Evolutionary conservation across 2,797 vertebrate genomes (phyloP).

Genomic region (Eulemur coronatus): DNA sequence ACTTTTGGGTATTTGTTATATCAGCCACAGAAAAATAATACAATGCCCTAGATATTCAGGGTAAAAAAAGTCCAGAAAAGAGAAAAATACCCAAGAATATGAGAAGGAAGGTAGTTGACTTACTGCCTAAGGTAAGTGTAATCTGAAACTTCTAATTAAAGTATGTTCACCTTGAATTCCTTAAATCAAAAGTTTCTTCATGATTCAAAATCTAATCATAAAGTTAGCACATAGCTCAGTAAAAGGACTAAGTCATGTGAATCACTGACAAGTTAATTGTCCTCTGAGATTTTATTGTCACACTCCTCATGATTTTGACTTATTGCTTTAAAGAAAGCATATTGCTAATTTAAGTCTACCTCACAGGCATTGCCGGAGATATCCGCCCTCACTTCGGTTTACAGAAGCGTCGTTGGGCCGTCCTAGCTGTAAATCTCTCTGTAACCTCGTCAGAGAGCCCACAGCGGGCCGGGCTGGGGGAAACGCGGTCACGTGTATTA

Average conservation of each 20-base stretch:
- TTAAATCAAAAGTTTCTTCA: slow-evolving; percentile 60
- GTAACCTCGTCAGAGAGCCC: not conserved
- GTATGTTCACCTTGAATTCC: not conserved
- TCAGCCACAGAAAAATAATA: not conserved
- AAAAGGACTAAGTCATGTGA: slow-evolving; percentile 75
- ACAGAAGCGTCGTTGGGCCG: not conserved
- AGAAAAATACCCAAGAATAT: not conserved
- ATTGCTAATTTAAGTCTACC: slow-evolving; percentile 43
- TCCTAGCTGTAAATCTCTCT: not conserved
- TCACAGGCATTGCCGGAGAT: slow-evolving; percentile 61
- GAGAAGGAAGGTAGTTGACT: not conserved
- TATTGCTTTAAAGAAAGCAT: slow-evolving; percentile 73
- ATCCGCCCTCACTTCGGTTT: not conserved
- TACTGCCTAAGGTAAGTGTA: not conserved
- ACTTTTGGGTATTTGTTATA: not conserved
- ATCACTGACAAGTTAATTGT: slow-evolving; percentile 84
- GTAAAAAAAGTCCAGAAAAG: not conserved
- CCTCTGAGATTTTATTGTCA: slow-evolving; percentile 77
- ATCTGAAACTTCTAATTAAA: not conserved
- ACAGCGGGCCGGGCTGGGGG: rapidly evolving
- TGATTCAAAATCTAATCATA: slow-evolving; percentile 59
- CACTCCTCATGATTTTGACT: slow-evolving; percentile 74
- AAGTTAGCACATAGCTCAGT: slow-evolving; percentile 74
- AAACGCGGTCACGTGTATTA: not conserved
- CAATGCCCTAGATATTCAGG: not conserved